These are phyloP conservation scores for Bradynema listronoti DNA, from an alignment of 1,140 invertebrate species.

Conservation along the genomic window DNA sequence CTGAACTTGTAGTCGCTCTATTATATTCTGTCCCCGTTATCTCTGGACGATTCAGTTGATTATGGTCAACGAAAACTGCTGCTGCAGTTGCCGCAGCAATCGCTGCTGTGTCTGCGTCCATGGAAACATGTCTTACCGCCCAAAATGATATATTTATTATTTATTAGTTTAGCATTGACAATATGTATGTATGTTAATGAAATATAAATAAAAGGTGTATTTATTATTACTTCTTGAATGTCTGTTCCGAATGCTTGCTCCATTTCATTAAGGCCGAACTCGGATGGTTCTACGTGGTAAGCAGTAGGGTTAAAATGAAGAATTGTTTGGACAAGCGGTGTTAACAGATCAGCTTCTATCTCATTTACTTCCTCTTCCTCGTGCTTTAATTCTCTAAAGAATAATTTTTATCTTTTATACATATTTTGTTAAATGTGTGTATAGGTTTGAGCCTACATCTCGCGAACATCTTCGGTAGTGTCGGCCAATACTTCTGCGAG, in stretches of 20 bases:
- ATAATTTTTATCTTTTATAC: conserved; percentile 7
- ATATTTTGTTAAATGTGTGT: conserved; percentile 1
- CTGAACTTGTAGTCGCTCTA: background rate
- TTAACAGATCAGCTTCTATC: conserved; percentile 18
- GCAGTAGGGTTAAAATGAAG: conserved; percentile 34
- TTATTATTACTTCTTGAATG: conserved; percentile 25
- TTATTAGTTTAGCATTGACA: background rate
- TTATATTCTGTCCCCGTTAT: background rate
- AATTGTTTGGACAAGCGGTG: conserved; percentile 26
- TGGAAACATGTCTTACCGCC: conserved; percentile 10
- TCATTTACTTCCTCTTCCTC: conserved; percentile 34
- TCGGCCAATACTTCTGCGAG: conserved; percentile 21
- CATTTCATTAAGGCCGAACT: conserved; percentile 16
- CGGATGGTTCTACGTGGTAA: conserved; percentile 35
- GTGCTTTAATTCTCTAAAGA: conserved; percentile 36
- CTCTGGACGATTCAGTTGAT: background rate
- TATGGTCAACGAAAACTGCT: conserved; percentile 14
- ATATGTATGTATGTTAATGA: conserved; percentile 21
- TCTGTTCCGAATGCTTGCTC: conserved; percentile 30
- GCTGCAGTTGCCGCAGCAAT: background rate
- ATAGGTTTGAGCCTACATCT: conserved; percentile 9
- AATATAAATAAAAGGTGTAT: conserved; percentile 11
- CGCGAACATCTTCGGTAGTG: conserved; percentile 22
- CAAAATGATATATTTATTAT: conserved; percentile 10
- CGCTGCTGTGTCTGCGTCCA: conserved; percentile 5